Evolutionary conservation across 1,140 invertebrate species (phyloP), one percentile per base, ranked within the genome.

Genomic region (Tetragnatha versicolor): DNA sequence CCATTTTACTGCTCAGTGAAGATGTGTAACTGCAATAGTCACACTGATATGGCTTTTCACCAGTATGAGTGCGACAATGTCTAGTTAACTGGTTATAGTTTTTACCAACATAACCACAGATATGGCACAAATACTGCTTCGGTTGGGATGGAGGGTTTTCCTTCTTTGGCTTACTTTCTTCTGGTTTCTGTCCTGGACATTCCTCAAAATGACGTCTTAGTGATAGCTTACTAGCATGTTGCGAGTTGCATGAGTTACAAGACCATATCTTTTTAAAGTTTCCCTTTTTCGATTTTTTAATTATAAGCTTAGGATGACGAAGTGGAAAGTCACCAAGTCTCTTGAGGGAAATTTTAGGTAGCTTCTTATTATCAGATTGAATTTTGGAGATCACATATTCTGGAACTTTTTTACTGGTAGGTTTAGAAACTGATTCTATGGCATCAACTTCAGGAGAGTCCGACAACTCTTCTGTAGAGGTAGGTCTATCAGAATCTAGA

Each of bases 21-120:
- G 90, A 89, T 55, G 87, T 88, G 83, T 93, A 94, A 10, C 86
- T 86, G 80, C 89, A 90, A 37, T 80, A 17, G n/a, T 45, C 61
- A 35, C 82, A 82, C 12, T 81, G 72, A 39, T 76, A 80, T 65
- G 82, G 81, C 58, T 81, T 77, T 58, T 80, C 79, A 25, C 80
- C 81, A 35, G 81, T 81, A 55, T 82, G 82, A 2, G 51, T 37
- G 20, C 61, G 66, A 22, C 69, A 55, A 51, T 83, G 82, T 33
- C 75, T 81, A 14, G 75, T 75, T 10, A 82, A 37, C 20, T 91
- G 89, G 22, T 87, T 87, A 45, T 88, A 88, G 1, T 90, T 91
- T 81, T 90, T 90, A 1, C 90, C 89, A 3, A 88, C 85, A 82
- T 91, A 93, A 0, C 87, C 84, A 82, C 93, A 93, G 10, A 89